Percentiles rank a stretch among this genome's conserved stretches.
Evolutionary conservation across 2,888 invertebrate genomes (phyloP).

Genomic region (Biston betularia): DNA sequence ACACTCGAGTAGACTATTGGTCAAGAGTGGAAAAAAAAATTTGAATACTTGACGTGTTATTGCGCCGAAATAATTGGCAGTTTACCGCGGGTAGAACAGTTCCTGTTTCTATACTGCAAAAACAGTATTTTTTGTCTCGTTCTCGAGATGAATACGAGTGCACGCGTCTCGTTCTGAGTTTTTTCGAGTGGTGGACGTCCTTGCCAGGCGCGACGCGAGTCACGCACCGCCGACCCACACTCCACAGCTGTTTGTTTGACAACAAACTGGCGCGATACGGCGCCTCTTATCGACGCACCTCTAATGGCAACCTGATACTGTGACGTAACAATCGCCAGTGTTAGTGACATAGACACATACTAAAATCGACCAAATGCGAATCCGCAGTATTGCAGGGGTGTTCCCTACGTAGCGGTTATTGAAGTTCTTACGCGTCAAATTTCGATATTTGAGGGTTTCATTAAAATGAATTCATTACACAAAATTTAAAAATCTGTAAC

Average conservation of each 20-base stretch:
- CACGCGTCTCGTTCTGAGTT: slow-evolving; percentile 49
- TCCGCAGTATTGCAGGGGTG: too few species aligned
- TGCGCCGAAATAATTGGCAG: slow-evolving; percentile 54
- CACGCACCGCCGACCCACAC: slow-evolving; percentile 65
- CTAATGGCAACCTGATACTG: slow-evolving; percentile 38
- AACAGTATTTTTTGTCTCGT: slow-evolving; percentile 48
- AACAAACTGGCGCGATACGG: slow-evolving; percentile 67
- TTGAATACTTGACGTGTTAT: slow-evolving; percentile 45
- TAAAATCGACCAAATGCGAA: too few species aligned
- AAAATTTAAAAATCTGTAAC: too few species aligned
- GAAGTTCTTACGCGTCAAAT: too few species aligned
- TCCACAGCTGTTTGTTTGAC: slow-evolving; percentile 77
- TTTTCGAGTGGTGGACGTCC: slow-evolving; percentile 67
- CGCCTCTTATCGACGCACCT: slow-evolving; percentile 49
- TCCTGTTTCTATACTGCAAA: slow-evolving; percentile 47
- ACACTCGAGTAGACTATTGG: slow-evolving; percentile 24
- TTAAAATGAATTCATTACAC: too few species aligned
- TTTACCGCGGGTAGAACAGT: slow-evolving; percentile 50
- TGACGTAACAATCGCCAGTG: slow-evolving; percentile 40
- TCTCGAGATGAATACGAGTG: slow-evolving; percentile 54
- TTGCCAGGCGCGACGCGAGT: slow-evolving; percentile 69
- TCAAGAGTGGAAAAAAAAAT: slow-evolving; percentile 37
- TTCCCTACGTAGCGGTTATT: too few species aligned
- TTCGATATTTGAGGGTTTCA: too few species aligned
- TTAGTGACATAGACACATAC: slow-evolving; percentile 23